phyloP scores from a whole-genome alignment of 2,113 vertebrate genomes.

The Syrmaticus mikado region DNA sequence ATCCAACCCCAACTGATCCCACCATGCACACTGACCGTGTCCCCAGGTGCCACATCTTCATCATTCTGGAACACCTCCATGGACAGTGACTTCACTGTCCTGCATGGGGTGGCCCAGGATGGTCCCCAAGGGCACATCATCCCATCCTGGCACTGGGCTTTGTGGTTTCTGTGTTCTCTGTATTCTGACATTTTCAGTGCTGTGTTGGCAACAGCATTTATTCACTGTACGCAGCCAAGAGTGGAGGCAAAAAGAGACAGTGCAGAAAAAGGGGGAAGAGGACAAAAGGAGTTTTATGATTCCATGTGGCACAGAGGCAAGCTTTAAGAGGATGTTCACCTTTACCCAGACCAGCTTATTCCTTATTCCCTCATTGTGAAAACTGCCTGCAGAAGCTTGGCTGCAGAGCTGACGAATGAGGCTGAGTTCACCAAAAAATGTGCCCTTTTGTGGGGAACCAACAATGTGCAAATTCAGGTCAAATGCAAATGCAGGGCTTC shows the following conservation, averaged over 20 bases:
- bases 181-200: background rate
- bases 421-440: constrained; percentile 44
- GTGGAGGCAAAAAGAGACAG: background rate
- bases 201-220: background rate
- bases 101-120: background rate
- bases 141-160: background rate
- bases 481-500: constrained; percentile 61
- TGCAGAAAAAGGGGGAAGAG: background rate
- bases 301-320: background rate
- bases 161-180: background rate
- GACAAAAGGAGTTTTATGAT: background rate
- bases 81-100: background rate
- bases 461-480: constrained; percentile 70
- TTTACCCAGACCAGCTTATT: constrained; percentile 26
- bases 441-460: constrained; percentile 66
- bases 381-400: constrained; percentile 37
- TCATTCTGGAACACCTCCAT: too few species aligned
- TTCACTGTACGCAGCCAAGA: background rate
- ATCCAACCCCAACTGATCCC: too few species aligned
- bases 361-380: background rate
- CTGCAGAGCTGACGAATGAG: background rate
- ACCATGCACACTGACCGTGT: too few species aligned
- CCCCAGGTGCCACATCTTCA: too few species aligned
- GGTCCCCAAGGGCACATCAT: background rate
- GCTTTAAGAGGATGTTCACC: constrained; percentile 33